Percentiles rank a stretch among this genome's conserved stretches.
phyloP scores from a whole-genome alignment of 2,888 invertebrate species.

The Caenorhabditis panamensis region DNA sequence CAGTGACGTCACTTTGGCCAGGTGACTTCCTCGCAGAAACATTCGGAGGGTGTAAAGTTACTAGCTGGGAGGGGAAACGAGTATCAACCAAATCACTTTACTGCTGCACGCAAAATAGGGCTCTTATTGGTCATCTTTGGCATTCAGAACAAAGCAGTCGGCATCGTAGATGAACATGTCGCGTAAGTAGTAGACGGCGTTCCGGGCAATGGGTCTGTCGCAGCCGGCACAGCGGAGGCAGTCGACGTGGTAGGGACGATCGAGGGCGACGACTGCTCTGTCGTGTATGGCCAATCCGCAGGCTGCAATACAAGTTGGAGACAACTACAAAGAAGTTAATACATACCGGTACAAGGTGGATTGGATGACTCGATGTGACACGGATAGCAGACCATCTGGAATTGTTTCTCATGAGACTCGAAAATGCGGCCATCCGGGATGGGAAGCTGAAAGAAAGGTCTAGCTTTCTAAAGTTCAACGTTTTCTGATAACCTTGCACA shows the following conservation, averaged over 20 bases:
- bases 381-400: slow-evolving; percentile 40
- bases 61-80: not conserved
- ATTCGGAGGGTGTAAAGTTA: slow-evolving; percentile 19
- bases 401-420: slow-evolving; percentile 10
- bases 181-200: slow-evolving; percentile 38
- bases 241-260: slow-evolving; percentile 39
- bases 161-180: slow-evolving; percentile 38
- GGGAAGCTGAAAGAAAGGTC: slow-evolving; percentile 15
- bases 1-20: slow-evolving; percentile 27
- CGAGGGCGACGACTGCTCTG: slow-evolving; percentile 25
- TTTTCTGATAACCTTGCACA: slow-evolving; percentile 29
- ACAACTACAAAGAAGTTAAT: too few species aligned
- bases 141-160: slow-evolving; percentile 19
- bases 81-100: slow-evolving; percentile 3
- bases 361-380: slow-evolving; percentile 43
- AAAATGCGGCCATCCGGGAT: slow-evolving; percentile 32
- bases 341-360: slow-evolving; percentile 42
- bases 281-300: slow-evolving; percentile 33
- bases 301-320: slow-evolving; percentile 15
- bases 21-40: slow-evolving; percentile 24
- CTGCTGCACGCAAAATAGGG: slow-evolving; percentile 5
- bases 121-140: slow-evolving; percentile 13
- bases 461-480: not conserved
- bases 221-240: slow-evolving; percentile 50
- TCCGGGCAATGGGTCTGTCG: slow-evolving; percentile 26